Percentiles rank a stretch among this genome's conserved stretches.
These are phyloP conservation scores for Mechanitis mazaeus DNA, from an alignment of 2,888 invertebrate species.

Conservation along the genomic window DNA sequence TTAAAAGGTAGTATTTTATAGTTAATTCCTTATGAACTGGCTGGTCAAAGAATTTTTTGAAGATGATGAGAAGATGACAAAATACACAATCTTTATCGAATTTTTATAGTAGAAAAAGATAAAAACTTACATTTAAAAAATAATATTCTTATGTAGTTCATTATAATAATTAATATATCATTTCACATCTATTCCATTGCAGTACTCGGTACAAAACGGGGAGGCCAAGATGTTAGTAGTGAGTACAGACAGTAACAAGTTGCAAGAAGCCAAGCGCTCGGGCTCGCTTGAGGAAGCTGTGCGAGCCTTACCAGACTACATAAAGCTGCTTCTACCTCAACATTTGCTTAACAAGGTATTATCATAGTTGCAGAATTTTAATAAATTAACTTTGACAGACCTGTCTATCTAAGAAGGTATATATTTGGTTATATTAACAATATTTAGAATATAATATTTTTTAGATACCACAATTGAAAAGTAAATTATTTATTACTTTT, in stretches of 20 bases:
- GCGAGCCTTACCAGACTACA: constrained; percentile 64
- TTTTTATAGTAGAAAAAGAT: no score
- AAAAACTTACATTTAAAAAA: background rate
- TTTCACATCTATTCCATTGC: constrained; percentile 24
- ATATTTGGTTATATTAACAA: no score
- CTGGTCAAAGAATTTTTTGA: no score
- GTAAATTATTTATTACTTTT: no score
- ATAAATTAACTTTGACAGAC: background rate
- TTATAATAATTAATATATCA: background rate
- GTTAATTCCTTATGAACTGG: no score
- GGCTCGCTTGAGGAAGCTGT: constrained; percentile 67
- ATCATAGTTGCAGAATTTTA: background rate
- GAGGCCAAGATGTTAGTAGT: constrained; percentile 68
- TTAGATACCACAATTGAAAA: no score
- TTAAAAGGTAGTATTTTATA: no score
- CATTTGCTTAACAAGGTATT: constrained; percentile 60
- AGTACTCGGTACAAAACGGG: constrained; percentile 70
- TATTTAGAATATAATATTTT: no score
- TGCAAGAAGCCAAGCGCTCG: constrained; percentile 51
- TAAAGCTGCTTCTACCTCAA: constrained; percentile 64
- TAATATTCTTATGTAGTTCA: background rate
- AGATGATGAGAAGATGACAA: no score
- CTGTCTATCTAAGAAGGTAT: no score
- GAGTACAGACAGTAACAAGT: constrained; percentile 63
- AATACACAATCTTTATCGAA: no score